Conservation (phyloP, 2,797 vertebrate genomes). For the Uromys caudimaculatus region DNA sequence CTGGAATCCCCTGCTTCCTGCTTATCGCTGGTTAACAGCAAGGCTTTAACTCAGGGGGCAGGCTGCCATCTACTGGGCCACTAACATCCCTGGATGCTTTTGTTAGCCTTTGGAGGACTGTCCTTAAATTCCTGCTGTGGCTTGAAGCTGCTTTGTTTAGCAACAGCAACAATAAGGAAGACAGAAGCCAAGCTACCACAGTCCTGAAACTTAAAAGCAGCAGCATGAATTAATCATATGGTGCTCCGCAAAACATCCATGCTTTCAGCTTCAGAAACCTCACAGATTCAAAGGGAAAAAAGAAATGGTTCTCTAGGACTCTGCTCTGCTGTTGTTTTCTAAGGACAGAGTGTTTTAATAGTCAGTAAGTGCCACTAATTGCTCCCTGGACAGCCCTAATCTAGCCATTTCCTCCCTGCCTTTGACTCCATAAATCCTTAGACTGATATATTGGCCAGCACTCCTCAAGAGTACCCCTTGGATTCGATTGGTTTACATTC, state of each 20-base stretch:
- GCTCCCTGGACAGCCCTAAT: constrained; percentile 86
- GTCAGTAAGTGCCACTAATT: constrained; percentile 86
- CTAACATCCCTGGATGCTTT: constrained; percentile 30
- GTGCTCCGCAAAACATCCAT: constrained; percentile 60
- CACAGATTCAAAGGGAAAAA: constrained; percentile 73
- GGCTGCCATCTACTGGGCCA: constrained; percentile 80
- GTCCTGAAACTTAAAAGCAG: constrained; percentile 47
- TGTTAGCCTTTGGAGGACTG: neutral
- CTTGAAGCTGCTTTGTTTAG: constrained; percentile 61
- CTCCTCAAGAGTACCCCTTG: constrained; percentile 82
- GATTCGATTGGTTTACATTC: constrained; percentile 82
- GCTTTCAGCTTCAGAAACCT: constrained; percentile 76
- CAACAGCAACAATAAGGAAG: constrained; percentile 53
- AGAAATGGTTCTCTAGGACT: constrained; percentile 68
- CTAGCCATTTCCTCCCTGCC: constrained; percentile 85
- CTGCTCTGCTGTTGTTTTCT: constrained; percentile 81
- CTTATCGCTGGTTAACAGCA: neutral
- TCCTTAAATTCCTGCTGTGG: constrained; percentile 43
- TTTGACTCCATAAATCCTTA: constrained; percentile 85
- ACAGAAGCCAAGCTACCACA: neutral
- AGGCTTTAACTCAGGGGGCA: constrained; percentile 69
- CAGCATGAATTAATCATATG: constrained; percentile 69
- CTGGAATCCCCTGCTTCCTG: neutral
- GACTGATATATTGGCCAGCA: constrained; percentile 84
- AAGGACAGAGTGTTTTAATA: constrained; percentile 85